Base-by-base conservation (phyloP, 2,113 vertebrate species). In the Lycaon pictus region DNA sequence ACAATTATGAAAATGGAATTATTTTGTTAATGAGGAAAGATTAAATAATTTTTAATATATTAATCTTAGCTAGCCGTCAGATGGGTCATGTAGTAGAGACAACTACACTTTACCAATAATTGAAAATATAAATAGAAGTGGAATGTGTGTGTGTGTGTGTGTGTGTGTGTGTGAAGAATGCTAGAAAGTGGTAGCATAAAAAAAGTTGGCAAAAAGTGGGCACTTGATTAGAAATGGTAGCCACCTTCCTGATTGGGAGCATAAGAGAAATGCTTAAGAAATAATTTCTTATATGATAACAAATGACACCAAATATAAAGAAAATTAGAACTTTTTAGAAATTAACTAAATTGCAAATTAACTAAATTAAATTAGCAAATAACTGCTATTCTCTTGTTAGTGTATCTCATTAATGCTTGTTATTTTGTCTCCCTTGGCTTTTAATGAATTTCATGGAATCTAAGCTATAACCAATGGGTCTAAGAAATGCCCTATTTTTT, bases 341-440 rank as follows among this genome's bases (percentile, higher is more conserved):
- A 95, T 85, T 84, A 95, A 74, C n/a, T 29, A 80, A 84, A 96
- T 65, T 93, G 62, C 32, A 80, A 97, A 92, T 95, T 83, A 90
- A 82, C 23, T 48, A 88, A 91, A 81, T 95, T 96, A 90, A 92
- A 87, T 96, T 88, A 97, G 35, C 37, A 96, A 96, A 94, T 72
- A 92, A 88, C 62, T 79, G 56, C 10, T 37, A 23, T 90, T 94
- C 72, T 95, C 53, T 77, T 95, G 65, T 96, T 96, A 94, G 19
- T 82, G 9, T 62, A 72, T 82, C 63, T 85, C 65, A 88, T 93
- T 89, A 92, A 65, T n/a, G 55, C 60, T 58, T 77, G 8, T 65
- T 72, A 85, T 48, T 81, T 60, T 71, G 35, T 79, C 67, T 92
- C 22, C 16, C 16, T 32, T 82, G 43, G 4, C 11, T 95, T 92